Percentiles rank a stretch among this genome's conserved stretches.
Conservation (phyloP, 2,113 vertebrate species). For the Benitochromis conjunctus region DNA sequence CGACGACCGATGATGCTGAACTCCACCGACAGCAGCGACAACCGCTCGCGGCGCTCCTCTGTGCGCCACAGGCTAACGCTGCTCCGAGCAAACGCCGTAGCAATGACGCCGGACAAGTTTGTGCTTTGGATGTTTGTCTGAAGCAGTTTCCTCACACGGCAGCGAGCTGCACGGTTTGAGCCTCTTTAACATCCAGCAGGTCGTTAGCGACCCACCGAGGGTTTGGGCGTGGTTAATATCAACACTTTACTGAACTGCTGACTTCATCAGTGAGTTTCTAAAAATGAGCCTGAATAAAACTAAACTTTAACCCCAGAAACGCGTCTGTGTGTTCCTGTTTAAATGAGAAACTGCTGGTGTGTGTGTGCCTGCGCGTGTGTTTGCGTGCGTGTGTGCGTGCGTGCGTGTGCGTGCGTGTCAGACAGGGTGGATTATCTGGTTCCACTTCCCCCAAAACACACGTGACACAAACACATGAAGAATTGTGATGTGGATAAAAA, state of each 20-base stretch:
- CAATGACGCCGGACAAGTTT: accelerated
- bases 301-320: neutral
- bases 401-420: neutral
- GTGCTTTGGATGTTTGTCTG: neutral
- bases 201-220: neutral
- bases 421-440: neutral
- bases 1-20: neutral
- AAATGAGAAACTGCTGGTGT: too few species aligned
- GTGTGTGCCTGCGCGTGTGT: too few species aligned
- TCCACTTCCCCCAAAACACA: neutral
- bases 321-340: too few species aligned
- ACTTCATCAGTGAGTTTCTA: neutral
- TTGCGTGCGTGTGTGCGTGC: too few species aligned
- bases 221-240: neutral
- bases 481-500: neutral
- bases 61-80: neutral
- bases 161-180: neutral
- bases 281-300: neutral
- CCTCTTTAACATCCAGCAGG: neutral
- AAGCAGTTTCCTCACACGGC: neutral
- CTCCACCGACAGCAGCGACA: neutral
- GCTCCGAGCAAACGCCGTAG: neutral
- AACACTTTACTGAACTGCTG: neutral
- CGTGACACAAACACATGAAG: neutral
- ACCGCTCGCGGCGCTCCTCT: neutral